A percentile compares a stretch with the other conserved stretches of the same genome.
These are phyloP conservation scores for Mesocricetus auratus DNA, from an alignment of 2,113 vertebrate genomes.

Conservation along the genomic window DNA sequence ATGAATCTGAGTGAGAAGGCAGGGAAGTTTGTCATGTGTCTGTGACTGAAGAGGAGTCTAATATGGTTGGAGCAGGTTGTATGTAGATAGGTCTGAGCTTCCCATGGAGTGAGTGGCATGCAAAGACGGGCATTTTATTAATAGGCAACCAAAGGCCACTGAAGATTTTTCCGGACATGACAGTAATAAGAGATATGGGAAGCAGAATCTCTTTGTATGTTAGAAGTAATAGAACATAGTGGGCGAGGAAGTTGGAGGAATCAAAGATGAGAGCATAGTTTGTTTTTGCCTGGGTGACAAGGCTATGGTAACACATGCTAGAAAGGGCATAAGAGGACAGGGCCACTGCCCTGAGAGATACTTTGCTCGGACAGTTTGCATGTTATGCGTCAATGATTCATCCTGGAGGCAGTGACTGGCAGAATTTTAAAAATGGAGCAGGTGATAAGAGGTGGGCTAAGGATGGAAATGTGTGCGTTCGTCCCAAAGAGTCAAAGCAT, in stretches of 20 bases:
- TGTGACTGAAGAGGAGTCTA: not conserved
- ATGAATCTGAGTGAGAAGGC: not conserved
- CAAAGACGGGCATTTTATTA: not conserved
- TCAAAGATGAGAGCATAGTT: not conserved
- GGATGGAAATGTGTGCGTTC: not conserved
- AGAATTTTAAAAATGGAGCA: not conserved
- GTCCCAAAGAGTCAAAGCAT: not conserved
- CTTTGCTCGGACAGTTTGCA: not conserved
- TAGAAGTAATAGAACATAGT: not conserved
- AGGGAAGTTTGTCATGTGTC: not conserved
- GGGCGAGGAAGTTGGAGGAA: not conserved
- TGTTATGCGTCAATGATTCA: not conserved
- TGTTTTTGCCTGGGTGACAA: not conserved
- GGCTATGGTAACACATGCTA: not conserved
- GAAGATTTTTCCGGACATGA: not conserved
- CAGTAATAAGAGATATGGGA: not conserved
- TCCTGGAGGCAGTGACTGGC: not conserved
- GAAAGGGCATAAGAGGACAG: not conserved
- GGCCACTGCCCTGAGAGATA: not conserved
- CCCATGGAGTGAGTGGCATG: not conserved
- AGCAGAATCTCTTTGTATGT: constrained; percentile 8
- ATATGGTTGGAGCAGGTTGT: not conserved
- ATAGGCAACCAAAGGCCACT: not conserved
- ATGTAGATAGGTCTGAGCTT: not conserved
- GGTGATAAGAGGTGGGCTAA: not conserved